Conservation (phyloP, 2,888 invertebrate genomes). For the Pseudolycoriella hygida region DNA sequence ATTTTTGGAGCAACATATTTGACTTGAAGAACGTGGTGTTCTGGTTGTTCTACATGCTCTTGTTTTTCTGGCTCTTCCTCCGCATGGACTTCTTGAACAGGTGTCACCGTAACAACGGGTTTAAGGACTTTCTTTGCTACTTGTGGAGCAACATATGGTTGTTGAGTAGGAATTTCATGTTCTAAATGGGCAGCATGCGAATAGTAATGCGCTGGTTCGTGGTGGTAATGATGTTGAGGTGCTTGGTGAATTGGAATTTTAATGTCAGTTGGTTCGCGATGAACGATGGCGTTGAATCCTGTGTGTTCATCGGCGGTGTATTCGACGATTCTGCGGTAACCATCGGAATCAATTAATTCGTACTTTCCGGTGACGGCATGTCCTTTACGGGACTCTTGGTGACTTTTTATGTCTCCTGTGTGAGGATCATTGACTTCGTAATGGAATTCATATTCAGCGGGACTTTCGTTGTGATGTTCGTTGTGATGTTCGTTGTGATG, state of each 20-base stretch:
- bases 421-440: constrained; percentile 31
- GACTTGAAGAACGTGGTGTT: background rate
- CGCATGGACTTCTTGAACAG: background rate
- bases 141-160: background rate
- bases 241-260: constrained; percentile 17
- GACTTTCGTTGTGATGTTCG: constrained; percentile 18
- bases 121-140: background rate
- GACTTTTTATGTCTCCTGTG: constrained; percentile 34
- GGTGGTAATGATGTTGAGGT: background rate
- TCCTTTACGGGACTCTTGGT: constrained; percentile 33
- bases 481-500: no score
- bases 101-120: background rate
- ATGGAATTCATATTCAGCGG: constrained; percentile 31
- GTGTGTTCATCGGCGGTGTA: constrained; percentile 34
- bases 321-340: constrained; percentile 32
- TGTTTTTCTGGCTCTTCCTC: background rate
- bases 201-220: background rate
- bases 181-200: background rate
- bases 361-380: constrained; percentile 34
- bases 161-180: background rate
- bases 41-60: background rate
- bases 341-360: constrained; percentile 34
- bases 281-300: constrained; percentile 35
- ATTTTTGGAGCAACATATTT: background rate
- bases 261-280: constrained; percentile 29